Conservation (phyloP, 2,113 vertebrate species). For the Gopherus flavomarginatus region DNA sequence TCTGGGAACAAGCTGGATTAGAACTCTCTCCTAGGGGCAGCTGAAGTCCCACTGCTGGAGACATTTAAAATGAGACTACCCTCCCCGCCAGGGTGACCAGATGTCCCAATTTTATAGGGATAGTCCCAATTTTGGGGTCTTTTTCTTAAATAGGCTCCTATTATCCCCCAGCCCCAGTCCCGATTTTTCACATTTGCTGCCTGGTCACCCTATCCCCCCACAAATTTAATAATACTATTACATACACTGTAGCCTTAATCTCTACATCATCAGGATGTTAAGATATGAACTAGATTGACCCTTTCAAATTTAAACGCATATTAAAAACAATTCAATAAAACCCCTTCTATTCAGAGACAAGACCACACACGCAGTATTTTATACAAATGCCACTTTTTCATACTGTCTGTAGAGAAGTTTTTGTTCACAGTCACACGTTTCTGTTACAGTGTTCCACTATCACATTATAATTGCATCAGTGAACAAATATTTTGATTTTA, state of each 20-base stretch:
- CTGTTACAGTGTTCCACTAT: neutral
- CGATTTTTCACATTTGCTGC: too few species aligned
- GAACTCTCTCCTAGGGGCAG: neutral
- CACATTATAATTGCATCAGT: neutral
- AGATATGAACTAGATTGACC: neutral
- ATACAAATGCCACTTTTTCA: neutral
- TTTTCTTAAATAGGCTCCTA: too few species aligned
- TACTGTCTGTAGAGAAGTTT: neutral
- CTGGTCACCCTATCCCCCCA: too few species aligned
- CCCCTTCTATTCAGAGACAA: too few species aligned
- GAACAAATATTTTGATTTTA: neutral
- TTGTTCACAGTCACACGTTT: neutral
- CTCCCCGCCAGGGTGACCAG: too few species aligned
- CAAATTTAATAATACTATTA: neutral
- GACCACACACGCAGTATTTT: neutral
- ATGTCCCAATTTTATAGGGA: too few species aligned
- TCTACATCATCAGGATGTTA: neutral
- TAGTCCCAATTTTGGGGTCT: too few species aligned
- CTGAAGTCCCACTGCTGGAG: neutral
- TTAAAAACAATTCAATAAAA: neutral
- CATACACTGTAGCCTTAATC: neutral
- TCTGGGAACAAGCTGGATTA: neutral
- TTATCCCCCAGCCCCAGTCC: too few species aligned
- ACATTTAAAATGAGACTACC: neutral
- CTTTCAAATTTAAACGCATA: neutral